A percentile compares a stretch with the other conserved stretches of the same genome.
phyloP scores from a whole-genome alignment of 2,113 vertebrate genomes.

The Stictonetta naevosa region DNA sequence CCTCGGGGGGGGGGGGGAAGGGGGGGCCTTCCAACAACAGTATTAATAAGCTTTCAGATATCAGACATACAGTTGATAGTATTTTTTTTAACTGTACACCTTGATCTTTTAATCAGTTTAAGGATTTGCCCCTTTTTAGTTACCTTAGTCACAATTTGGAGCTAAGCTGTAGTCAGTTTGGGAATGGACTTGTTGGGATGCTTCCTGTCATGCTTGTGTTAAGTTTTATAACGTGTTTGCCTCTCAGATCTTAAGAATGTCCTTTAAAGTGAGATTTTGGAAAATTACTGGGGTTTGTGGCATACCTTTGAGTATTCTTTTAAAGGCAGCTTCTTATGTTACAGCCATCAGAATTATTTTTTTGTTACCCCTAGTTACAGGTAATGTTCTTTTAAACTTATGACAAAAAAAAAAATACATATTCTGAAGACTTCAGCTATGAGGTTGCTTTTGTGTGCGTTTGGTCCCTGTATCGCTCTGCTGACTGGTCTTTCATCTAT shows the following conservation, averaged over 20 bases:
- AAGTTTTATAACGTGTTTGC: not conserved
- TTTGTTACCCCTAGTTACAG: not conserved
- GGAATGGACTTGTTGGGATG: not conserved
- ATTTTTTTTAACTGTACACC: not conserved
- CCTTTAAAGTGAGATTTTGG: not conserved
- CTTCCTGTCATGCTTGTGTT: not conserved
- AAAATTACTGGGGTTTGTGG: not conserved
- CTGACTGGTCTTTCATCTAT: not conserved
- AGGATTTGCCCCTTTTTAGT: not conserved
- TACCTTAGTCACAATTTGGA: not conserved
- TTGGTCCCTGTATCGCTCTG: not conserved
- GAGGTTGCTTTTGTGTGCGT: not conserved
- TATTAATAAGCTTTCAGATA: not conserved
- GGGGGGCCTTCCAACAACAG: not conserved
- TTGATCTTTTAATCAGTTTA: constrained; percentile 15
- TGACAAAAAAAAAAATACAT: not conserved
- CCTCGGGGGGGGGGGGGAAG: too few relatives aligned
- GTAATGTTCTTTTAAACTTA: not conserved
- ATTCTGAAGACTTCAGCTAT: not conserved
- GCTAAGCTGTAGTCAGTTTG: not conserved
- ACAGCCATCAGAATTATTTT: not conserved
- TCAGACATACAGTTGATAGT: not conserved
- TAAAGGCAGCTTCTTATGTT: not conserved
- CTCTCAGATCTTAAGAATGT: not conserved
- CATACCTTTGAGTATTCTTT: not conserved